Evolutionary conservation across 2,888 invertebrate species (phyloP).

Genomic region (Metalampra italica): DNA sequence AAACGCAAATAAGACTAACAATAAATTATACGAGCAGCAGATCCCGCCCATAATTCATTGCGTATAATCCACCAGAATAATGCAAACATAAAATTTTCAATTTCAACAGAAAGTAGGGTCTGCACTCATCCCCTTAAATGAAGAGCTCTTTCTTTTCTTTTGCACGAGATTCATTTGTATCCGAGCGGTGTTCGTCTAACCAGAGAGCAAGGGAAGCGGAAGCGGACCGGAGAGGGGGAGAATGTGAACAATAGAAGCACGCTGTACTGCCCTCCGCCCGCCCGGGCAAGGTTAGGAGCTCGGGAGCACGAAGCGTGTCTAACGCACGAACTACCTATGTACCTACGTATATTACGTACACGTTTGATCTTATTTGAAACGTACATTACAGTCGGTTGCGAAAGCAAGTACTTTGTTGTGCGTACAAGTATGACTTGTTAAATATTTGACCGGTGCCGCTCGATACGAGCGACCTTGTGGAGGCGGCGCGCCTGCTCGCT

Average conservation of each 20-base stretch:
- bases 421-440: conserved; percentile 35
- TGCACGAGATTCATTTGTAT: conserved; percentile 14
- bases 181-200: conserved; percentile 17
- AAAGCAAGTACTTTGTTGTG: conserved; percentile 8
- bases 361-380: conserved; percentile 8
- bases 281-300: conserved; percentile 15
- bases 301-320: conserved; percentile 9
- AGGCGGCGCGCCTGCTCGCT: conserved; percentile 42
- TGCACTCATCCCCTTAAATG: conserved; percentile 8
- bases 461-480: conserved; percentile 59
- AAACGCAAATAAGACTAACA: not conserved
- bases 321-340: conserved; percentile 4
- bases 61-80: conserved; percentile 4
- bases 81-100: conserved; percentile 10
- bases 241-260: conserved; percentile 34
- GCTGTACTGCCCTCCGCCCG: conserved; percentile 18
- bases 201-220: conserved; percentile 23
- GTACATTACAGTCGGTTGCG: not conserved
- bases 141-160: conserved; percentile 11
- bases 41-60: conserved; percentile 6
- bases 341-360: conserved; percentile 2
- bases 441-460: conserved; percentile 57
- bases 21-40: conserved; percentile 3
- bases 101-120: conserved; percentile 11
- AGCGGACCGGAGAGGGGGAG: conserved; percentile 22